Evolutionary conservation across 2,113 vertebrate genomes (phyloP), one percentile per base, ranked within the genome.

Genomic region (Sclerurus mexicanus): DNA sequence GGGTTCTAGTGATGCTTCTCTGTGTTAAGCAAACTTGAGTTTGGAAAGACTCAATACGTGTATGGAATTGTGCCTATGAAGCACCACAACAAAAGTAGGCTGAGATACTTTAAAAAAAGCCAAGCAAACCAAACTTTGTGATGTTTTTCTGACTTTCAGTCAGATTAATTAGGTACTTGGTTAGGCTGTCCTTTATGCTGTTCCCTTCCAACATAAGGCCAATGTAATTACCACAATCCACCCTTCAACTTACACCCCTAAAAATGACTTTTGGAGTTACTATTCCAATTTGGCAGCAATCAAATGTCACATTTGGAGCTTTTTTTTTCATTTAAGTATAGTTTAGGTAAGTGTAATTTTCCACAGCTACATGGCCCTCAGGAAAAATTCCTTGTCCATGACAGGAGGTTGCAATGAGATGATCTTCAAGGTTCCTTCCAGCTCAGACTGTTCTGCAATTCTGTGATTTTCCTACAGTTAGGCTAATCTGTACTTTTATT

Each of bases 221-320:
- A 59, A 25, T 33, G 14, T 66, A 67, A 86, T 78, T 63, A 55
- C 6, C 73, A 28, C 24, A 91, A 27, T 35, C 23, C 42, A 46
- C 23, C 28, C 21, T 31, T 56, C 39, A 55, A 25, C 22, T n/a
- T 6, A 18, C 20, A 44, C 6, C 13, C 42, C 27, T 76, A 64
- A 69, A 86, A 62, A 62, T 33, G 1, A 40, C 44, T 86, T 83
- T 74, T 66, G 42, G 35, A 52, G 23, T 40, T 31, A 19, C 19
- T 62, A 46, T 85, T 93, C n/a, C 33, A 69, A 33, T 67, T 84
- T 71, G 42, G 42, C 71, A 90, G n/a, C 59, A 85, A 66, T 22
- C 31, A 82, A 71, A 90, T 85, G 22, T 37, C 60, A 62, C 24
- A 4, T 16, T 39, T 62, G 60, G 14, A 10, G 14, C 19, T 46